phyloP scores from a whole-genome alignment of 1,140 invertebrate genomes.

The Lethrus apterus region DNA sequence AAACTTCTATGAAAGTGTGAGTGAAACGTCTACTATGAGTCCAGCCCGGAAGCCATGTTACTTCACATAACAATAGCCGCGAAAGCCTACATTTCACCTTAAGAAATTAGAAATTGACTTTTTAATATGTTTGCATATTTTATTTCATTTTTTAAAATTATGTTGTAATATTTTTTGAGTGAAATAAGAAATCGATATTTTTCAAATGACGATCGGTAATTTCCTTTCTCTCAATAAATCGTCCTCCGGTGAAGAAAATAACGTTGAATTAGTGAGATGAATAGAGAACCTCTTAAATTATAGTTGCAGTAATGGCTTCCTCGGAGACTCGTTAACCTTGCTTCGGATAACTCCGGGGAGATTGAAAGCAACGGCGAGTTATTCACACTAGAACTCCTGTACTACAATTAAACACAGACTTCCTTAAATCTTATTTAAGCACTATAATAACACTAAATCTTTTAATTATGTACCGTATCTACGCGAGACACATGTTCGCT shows the following conservation, averaged over 20 bases:
- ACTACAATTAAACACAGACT: conserved; percentile 8
- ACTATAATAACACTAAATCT: conserved; percentile 7
- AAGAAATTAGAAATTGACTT: no score
- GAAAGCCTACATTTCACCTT: no score
- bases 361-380: background rate
- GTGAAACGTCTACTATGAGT: no score
- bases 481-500: no score
- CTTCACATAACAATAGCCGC: no score
- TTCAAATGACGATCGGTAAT: conserved; percentile 5
- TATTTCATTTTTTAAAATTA: no score
- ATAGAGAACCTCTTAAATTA: conserved; percentile 12
- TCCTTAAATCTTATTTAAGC: conserved; percentile 11
- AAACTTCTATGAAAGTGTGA: no score
- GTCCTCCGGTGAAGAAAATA: conserved; percentile 5
- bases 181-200: no score
- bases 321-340: conserved; percentile 12
- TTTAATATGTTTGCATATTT: no score
- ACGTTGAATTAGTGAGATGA: conserved; percentile 12
- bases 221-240: conserved; percentile 5
- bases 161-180: no score
- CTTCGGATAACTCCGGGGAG: conserved; percentile 2
- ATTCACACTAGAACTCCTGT: conserved; percentile 7
- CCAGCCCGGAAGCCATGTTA: no score
- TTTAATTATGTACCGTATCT: conserved; percentile 9
- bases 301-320: conserved; percentile 1